These are phyloP conservation scores for Pachypanchax playfairii DNA, from an alignment of 2,113 vertebrate genomes.

Conservation along the genomic window DNA sequence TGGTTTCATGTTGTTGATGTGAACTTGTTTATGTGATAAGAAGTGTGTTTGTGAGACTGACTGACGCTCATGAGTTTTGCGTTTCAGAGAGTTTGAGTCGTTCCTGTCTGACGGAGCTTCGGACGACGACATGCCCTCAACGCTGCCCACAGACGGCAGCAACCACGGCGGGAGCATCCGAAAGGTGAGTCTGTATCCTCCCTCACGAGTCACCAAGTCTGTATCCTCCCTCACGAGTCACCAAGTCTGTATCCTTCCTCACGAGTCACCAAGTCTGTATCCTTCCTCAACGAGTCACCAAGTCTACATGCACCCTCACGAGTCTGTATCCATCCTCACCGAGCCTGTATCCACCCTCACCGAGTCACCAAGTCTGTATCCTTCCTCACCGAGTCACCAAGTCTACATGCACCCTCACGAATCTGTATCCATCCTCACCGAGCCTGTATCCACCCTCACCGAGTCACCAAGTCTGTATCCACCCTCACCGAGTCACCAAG, in stretches of 20 bases:
- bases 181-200: constrained; percentile 62
- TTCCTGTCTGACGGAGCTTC: constrained; percentile 64
- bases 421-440: no score
- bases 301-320: no score
- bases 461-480: no score
- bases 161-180: constrained; percentile 67
- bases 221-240: background rate
- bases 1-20: background rate
- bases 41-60: no score
- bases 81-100: constrained; percentile 54
- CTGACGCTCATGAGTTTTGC: background rate
- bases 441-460: no score
- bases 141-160: constrained; percentile 47
- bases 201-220: background rate
- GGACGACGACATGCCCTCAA: constrained; percentile 62
- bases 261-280: background rate
- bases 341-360: no score
- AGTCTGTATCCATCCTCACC: no score
- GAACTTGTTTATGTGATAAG: background rate
- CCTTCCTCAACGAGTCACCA: no score
- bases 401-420: no score
- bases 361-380: no score
- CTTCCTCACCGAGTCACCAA: no score
- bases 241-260: background rate
- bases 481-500: no score